phyloP scores from a whole-genome alignment of 1,140 invertebrate genomes.

The Chironomus tepperi region DNA sequence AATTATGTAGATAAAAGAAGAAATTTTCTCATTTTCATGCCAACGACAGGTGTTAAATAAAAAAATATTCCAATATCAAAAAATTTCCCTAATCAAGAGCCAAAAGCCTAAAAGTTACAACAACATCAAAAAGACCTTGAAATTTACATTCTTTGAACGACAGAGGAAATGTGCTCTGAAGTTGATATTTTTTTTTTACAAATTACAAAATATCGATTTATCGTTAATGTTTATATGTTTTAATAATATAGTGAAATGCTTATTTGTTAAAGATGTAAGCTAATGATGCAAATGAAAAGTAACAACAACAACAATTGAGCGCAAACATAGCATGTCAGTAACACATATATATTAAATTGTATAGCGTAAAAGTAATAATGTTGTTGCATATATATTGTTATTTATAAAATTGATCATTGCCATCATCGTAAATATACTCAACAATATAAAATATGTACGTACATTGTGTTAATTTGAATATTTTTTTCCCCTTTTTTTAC shows the following conservation, averaged over 20 bases:
- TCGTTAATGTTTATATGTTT: not conserved
- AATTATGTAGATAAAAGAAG: no score
- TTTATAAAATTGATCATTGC: not conserved
- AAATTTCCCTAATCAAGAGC: no score
- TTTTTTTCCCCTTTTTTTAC: not conserved
- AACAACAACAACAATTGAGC: not conserved
- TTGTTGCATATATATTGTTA: not conserved
- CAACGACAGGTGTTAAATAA: no score
- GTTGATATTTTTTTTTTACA: no score
- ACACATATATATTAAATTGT: not conserved
- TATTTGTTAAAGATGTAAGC: not conserved
- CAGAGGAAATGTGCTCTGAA: not conserved
- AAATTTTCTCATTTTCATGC: no score
- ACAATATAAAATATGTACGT: not conserved
- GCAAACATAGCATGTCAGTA: not conserved
- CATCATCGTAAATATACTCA: not conserved
- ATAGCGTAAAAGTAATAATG: conserved; percentile 2
- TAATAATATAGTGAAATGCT: no score
- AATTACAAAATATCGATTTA: conserved; percentile 11
- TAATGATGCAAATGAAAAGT: conserved; percentile 15
- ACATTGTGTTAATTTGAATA: conserved; percentile 16
- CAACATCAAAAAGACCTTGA: no score
- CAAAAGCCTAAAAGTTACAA: no score
- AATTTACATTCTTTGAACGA: no score
- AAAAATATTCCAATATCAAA: no score